Conservation (phyloP, 2,797 vertebrate species). For the Epinephelus malabaricus region DNA sequence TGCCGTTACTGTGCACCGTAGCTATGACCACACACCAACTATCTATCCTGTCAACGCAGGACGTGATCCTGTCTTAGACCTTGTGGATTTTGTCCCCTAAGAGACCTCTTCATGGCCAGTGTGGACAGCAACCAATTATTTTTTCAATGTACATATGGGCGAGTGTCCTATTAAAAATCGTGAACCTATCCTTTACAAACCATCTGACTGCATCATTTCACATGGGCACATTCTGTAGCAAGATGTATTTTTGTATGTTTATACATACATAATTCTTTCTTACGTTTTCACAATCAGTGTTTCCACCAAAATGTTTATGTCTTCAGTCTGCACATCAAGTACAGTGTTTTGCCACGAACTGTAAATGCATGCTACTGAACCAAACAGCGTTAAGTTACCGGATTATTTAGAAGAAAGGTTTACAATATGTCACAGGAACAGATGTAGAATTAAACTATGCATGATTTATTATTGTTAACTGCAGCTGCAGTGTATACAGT, state of each 20-base stretch:
- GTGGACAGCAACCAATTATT: not conserved
- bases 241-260: conserved; percentile 38
- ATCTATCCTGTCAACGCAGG: not conserved
- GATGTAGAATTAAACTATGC: conserved; percentile 57
- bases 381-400: conserved; percentile 45
- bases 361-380: conserved; percentile 47
- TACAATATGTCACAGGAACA: conserved; percentile 43
- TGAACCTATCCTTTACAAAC: conserved; percentile 8
- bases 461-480: conserved; percentile 47
- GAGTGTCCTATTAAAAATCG: conserved; percentile 12
- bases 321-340: conserved; percentile 50
- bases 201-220: conserved; percentile 18
- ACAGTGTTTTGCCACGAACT: conserved; percentile 21
- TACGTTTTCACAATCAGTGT: conserved; percentile 28
- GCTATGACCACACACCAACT: too few relatives aligned
- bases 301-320: conserved; percentile 60
- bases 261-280: conserved; percentile 8
- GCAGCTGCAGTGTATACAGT: conserved; percentile 28
- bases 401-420: conserved; percentile 44
- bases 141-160: not conserved
- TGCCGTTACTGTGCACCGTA: too few relatives aligned
- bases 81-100: not conserved
- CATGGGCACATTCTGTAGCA: conserved; percentile 8
- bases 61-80: not conserved
- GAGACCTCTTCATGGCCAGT: not conserved